Evolutionary conservation across 1,140 invertebrate genomes (phyloP).

Genomic region (Dendrolimus kikuchii): DNA sequence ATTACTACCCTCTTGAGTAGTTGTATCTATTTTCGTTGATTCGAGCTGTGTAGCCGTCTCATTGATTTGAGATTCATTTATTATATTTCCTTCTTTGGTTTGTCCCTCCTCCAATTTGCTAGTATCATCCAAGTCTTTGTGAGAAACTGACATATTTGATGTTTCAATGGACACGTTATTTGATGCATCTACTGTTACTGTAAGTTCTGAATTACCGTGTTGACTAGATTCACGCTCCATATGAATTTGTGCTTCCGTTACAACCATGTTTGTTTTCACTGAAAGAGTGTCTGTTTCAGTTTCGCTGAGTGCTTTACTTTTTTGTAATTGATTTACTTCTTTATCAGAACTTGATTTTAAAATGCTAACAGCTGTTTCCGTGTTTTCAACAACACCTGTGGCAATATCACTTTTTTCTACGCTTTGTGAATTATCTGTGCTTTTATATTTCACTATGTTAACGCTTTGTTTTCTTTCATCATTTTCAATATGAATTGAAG

Average conservation of each 20-base stretch:
- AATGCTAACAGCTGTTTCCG: constrained; percentile 28
- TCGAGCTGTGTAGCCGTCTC: no score
- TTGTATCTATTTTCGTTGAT: no score
- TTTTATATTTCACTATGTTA: constrained; percentile 63
- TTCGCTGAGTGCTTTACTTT: constrained; percentile 58
- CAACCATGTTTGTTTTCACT: constrained; percentile 63
- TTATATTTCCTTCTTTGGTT: background rate
- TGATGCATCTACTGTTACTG: constrained; percentile 50
- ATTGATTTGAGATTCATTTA: no score
- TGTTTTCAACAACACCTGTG: constrained; percentile 16
- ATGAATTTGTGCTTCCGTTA: constrained; percentile 71
- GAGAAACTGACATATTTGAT: constrained; percentile 37
- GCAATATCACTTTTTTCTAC: constrained; percentile 24
- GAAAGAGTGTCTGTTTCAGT: constrained; percentile 66
- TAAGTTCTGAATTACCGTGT: constrained; percentile 54
- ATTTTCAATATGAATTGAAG: constrained; percentile 61
- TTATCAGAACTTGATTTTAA: constrained; percentile 36
- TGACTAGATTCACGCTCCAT: constrained; percentile 57
- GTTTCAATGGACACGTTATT: constrained; percentile 57
- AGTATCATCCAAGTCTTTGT: constrained; percentile 32
- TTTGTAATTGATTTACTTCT: constrained; percentile 34
- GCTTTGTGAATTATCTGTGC: constrained; percentile 24
- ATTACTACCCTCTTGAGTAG: no score
- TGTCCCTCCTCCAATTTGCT: constrained; percentile 2
- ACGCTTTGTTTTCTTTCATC: constrained; percentile 61